Percentiles rank a stretch among this genome's conserved stretches.
These are phyloP conservation scores for Trichacis sp. DNA, from an alignment of 2,888 invertebrate species.

Conservation along the genomic window DNA sequence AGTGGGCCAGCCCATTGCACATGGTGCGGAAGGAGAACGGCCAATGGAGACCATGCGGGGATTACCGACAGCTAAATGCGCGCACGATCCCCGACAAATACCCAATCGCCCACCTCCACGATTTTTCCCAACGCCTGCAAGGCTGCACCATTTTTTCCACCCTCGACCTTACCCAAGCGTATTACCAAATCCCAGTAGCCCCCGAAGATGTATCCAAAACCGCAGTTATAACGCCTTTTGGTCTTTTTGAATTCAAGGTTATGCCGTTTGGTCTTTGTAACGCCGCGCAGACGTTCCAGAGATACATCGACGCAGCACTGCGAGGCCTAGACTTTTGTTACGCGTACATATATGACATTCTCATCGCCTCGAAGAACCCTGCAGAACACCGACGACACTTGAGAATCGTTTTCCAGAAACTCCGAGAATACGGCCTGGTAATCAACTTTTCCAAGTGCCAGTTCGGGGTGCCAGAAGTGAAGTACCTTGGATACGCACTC, in stretches of 20 bases:
- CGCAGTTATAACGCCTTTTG: conserved; percentile 15
- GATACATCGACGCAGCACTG: conserved; percentile 57
- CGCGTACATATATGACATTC: conserved; percentile 36
- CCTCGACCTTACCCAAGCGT: conserved; percentile 15
- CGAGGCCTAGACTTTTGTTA: conserved; percentile 35
- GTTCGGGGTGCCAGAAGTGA: conserved; percentile 6
- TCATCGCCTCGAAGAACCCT: not conserved
- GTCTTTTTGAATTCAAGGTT: conserved; percentile 9
- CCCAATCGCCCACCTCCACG: conserved; percentile 17
- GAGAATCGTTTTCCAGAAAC: not conserved
- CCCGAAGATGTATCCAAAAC: conserved; percentile 12
- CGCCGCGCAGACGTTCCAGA: no score
- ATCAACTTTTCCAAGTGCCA: conserved; percentile 46
- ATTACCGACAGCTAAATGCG: conserved; percentile 18
- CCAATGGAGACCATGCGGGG: conserved; percentile 18
- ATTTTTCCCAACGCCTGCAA: conserved; percentile 12
- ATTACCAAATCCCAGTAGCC: conserved; percentile 17
- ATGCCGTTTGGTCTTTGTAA: conserved; percentile 47
- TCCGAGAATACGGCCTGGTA: conserved; percentile 43
- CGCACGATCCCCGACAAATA: conserved; percentile 21
- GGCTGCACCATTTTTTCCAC: conserved; percentile 14
- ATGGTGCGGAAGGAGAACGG: conserved; percentile 16
- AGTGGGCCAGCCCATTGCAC: conserved; percentile 9
- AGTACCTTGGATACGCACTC: conserved; percentile 26
- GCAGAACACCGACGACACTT: not conserved